Evolutionary conservation across 1,140 invertebrate genomes (phyloP), one percentile per base, ranked within the genome.

Genomic region (Galleria mellonella): DNA sequence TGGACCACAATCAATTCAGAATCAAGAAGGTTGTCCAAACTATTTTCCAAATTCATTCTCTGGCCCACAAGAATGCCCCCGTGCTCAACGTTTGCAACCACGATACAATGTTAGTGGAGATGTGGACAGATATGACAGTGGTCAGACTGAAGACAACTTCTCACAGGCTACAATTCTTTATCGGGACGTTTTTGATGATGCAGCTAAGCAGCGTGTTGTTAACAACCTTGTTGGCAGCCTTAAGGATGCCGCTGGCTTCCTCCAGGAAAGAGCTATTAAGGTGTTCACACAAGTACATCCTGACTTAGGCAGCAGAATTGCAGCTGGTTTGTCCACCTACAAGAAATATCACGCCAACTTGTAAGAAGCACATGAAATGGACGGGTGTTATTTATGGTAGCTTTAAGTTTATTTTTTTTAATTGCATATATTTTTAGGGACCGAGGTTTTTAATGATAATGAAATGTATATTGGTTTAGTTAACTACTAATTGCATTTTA

Each of bases 1-100:
- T 86, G 97, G 97, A 1, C 87, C 90, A 6, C 92, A 92, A 88
- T 82, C 87, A 8, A 74, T 89, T 9, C 76, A 87, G 43, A 92
- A 92, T 62, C 90, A 94, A 88, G 91, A 88, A 32, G 94, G 93
- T 29, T 92, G 93, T 9, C 97, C 97, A 1, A 98, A 98, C 83
- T 99, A 98, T 75, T 97, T 91, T 87, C 98, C 98, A 0, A 99
- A 99, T 82, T 98, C 96, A 49, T 99, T 98, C 82, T 86, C 87
- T 49, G 97, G 96, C 0, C 96, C 96, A 0, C 77, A 89, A 23
- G 90, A 91, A 51, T 87, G 86, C 43, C 78, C 87, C 5, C 76
- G 89, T 11, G 87, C 88, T 6, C 82, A 87, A 45, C 73, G 81
- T n/a, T 68, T 91, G 9, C 81, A 87, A 38, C 88, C 90, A 7